Evolutionary conservation across 1,140 invertebrate species (phyloP).

Genomic region (Diorhabda carinulata): DNA sequence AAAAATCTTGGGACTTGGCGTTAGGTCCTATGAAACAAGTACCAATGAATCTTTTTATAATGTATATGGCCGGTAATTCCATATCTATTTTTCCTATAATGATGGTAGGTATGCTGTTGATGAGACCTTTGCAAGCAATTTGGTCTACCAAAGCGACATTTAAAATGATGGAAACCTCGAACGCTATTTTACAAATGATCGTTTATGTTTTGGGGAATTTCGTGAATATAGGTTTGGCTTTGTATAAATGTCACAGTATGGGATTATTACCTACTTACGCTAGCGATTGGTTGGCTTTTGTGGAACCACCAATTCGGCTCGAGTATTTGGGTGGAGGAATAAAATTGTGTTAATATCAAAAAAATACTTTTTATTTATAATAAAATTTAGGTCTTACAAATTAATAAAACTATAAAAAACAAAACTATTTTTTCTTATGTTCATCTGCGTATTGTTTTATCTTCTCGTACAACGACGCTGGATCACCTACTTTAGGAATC

Average conservation of each 20-base stretch:
- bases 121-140: slow-evolving; percentile 91
- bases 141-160: slow-evolving; percentile 89
- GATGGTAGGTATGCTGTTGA: slow-evolving; percentile 99
- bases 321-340: slow-evolving; percentile 87
- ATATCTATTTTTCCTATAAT: slow-evolving; percentile 99
- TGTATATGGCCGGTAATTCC: slow-evolving; percentile 99
- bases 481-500: slow-evolving; percentile 80
- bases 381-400: slow-evolving; percentile 21
- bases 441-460: slow-evolving; percentile 65
- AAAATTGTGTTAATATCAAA: slow-evolving; percentile 56
- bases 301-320: slow-evolving; percentile 81
- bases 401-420: slow-evolving; percentile 17
- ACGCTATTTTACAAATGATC: slow-evolving; percentile 86
- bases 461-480: slow-evolving; percentile 62
- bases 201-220: slow-evolving; percentile 95
- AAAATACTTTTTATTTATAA: slow-evolving; percentile 32
- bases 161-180: slow-evolving; percentile 93
- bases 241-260: slow-evolving; percentile 99
- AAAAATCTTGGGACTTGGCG: slow-evolving; percentile 97
- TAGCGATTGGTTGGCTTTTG: slow-evolving; percentile 98
- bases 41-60: slow-evolving; percentile 99
- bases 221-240: slow-evolving; percentile 84
- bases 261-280: slow-evolving; percentile 94
- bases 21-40: slow-evolving; percentile 91
- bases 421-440: slow-evolving; percentile 53